Conservation (phyloP, 1,140 invertebrate genomes). For the Gryllus bimaculatus region DNA sequence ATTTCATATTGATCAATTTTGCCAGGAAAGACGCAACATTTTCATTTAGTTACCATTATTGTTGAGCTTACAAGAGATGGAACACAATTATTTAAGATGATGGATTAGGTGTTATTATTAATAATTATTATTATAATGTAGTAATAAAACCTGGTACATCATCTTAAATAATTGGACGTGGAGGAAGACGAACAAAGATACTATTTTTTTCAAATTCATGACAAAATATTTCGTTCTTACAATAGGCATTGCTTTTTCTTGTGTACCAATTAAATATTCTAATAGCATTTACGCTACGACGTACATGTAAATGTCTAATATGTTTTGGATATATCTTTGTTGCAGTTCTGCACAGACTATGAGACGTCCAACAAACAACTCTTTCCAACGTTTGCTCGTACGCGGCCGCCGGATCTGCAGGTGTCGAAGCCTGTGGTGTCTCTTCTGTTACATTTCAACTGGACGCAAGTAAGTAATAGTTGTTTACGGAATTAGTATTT, state of each 20-base stretch:
- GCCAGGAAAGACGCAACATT: too few relatives aligned
- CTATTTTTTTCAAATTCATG: background rate
- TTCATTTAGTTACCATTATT: too few relatives aligned
- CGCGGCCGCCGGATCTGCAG: conserved; percentile 83
- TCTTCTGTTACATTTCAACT: conserved; percentile 65
- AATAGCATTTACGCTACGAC: background rate
- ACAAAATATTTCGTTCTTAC: background rate
- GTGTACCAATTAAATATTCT: background rate
- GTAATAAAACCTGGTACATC: too few relatives aligned
- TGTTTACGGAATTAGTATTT: background rate
- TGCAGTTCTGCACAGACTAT: conserved; percentile 74
- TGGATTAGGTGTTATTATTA: too few relatives aligned
- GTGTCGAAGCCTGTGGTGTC: conserved; percentile 83
- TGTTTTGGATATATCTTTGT: background rate
- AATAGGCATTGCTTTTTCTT: background rate
- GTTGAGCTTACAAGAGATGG: too few relatives aligned
- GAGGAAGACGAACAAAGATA: too few relatives aligned
- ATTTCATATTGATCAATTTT: too few relatives aligned
- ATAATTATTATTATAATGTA: too few relatives aligned
- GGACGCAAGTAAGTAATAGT: conserved; percentile 59
- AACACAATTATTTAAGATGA: too few relatives aligned
- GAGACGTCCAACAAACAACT: conserved; percentile 76
- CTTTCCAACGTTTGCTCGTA: conserved; percentile 88
- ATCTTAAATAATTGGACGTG: too few relatives aligned
- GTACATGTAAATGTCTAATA: background rate